phyloP scores from a whole-genome alignment of 2,888 invertebrate genomes.

The Iselma pallidipennis region DNA sequence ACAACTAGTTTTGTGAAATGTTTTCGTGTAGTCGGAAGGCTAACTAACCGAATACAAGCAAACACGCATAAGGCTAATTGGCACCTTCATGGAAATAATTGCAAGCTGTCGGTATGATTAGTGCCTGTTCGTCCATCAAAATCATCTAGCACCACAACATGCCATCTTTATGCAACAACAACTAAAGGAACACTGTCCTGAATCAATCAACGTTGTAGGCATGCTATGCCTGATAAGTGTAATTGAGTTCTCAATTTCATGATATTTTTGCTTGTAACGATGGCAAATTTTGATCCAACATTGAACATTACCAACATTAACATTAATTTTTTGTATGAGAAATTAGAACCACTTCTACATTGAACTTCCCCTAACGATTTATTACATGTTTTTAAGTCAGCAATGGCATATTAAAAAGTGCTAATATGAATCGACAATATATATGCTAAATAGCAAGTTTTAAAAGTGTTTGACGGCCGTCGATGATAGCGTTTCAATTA shows the following conservation, averaged over 20 bases:
- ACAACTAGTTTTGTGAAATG: constrained; percentile 7
- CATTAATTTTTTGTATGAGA: no score
- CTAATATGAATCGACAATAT: constrained; percentile 53
- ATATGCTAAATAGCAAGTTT: constrained; percentile 54
- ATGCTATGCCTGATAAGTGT: constrained; percentile 44
- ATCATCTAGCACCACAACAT: constrained; percentile 25
- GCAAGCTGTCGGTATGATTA: constrained; percentile 50
- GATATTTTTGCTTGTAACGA: constrained; percentile 39
- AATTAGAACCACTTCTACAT: no score
- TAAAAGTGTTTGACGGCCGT: constrained; percentile 48
- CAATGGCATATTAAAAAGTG: constrained; percentile 48
- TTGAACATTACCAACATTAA: constrained; percentile 35
- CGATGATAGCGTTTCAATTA: constrained; percentile 52
- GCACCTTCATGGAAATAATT: constrained; percentile 45
- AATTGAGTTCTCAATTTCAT: constrained; percentile 53
- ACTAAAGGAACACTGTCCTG: constrained; percentile 26
- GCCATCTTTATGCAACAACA: constrained; percentile 22
- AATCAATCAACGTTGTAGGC: constrained; percentile 42
- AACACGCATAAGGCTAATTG: constrained; percentile 52
- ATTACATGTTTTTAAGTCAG: no score
- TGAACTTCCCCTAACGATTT: no score
- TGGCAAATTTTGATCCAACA: not conserved
- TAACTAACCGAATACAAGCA: constrained; percentile 48
- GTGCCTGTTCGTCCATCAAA: constrained; percentile 50
- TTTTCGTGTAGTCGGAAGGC: constrained; percentile 40